Percentiles rank a stretch among this genome's conserved stretches.
Conservation (phyloP, 2,888 invertebrate species). For the Drosophila sordidula region DNA sequence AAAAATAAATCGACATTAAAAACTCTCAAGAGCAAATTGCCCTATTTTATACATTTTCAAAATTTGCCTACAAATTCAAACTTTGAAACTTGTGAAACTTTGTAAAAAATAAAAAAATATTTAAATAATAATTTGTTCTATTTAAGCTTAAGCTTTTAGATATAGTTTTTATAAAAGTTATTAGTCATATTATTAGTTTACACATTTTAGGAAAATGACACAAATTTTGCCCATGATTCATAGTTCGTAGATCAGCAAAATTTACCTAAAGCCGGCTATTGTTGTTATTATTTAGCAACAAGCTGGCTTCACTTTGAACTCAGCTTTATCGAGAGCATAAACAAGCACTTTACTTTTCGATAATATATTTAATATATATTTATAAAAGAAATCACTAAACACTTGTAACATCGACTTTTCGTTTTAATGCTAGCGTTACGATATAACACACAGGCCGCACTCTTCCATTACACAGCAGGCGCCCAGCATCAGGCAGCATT, state of each 20-base stretch:
- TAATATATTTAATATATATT: conserved; percentile 24
- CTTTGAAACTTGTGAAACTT: too few species aligned
- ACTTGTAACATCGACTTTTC: not conserved
- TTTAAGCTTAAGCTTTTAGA: too few species aligned
- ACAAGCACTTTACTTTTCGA: not conserved
- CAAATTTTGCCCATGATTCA: not conserved
- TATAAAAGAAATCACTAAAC: conserved; percentile 15
- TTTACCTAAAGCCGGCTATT: too few species aligned
- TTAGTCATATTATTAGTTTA: not conserved
- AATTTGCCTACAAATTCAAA: too few species aligned
- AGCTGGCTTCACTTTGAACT: not conserved
- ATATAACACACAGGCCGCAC: conserved; percentile 65
- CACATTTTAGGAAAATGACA: not conserved
- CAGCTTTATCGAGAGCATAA: not conserved
- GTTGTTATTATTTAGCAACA: too few species aligned
- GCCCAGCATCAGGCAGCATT: conserved; percentile 56
- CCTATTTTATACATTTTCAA: too few species aligned
- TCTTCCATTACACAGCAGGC: conserved; percentile 70
- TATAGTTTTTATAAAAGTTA: not conserved
- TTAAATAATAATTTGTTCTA: too few species aligned
- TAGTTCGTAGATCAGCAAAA: not conserved
- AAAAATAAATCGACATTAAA: too few species aligned
- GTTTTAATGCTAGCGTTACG: conserved; percentile 8
- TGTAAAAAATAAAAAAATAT: too few species aligned
- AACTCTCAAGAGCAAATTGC: too few species aligned